Evolutionary conservation across 2,888 invertebrate species (phyloP), one percentile per base, ranked within the genome.

Genomic region (Coleophora flavipennella): DNA sequence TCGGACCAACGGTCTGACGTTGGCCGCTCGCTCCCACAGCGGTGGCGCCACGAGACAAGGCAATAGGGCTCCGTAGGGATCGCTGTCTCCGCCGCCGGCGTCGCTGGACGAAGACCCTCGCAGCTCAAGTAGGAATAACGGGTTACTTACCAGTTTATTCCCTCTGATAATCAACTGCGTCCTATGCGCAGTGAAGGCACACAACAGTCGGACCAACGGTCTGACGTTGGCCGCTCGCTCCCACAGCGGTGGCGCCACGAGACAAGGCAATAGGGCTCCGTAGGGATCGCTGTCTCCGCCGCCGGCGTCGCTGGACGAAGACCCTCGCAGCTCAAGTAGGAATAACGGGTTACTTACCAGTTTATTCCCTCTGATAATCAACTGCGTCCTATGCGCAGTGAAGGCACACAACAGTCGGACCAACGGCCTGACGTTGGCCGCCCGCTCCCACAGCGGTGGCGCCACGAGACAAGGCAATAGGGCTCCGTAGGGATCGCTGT

Each of bases 181-280:
- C 1, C 79, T 50, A 0, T 61, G 59, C 14, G 88, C 88, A 1
- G 97, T 88, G 73, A 92, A 97, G 6, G 96, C 95, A 62, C 93
- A 92, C 33, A 99, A 85, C 27, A 99, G 88, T n/a, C 97, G 86
- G 48, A 96, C 96, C 8, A 99, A 86, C 0, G 99, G 97, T 38
- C 95, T 92, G 45, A 98, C 93, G 79, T 99, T 99, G 20, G 95
- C 98, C 0, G 92, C 89, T 36, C 95, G 88, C 71, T 98, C 96
- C 95, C 99, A 99, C 40, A 99, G 85, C 33, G 93, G 88, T 0
- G 98, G 97, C 9, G 28, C 28, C 28, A 27, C 28, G 8, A 27
- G 9, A 9, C 27, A 27, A 9, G 27, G 27, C 9, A 27, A 27
- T 9, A 9, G 27, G 7, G 27, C 27, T 9, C 27, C 27, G 9